Conservation (phyloP, 1,140 invertebrate species). For the Harpegnathos saltator region DNA sequence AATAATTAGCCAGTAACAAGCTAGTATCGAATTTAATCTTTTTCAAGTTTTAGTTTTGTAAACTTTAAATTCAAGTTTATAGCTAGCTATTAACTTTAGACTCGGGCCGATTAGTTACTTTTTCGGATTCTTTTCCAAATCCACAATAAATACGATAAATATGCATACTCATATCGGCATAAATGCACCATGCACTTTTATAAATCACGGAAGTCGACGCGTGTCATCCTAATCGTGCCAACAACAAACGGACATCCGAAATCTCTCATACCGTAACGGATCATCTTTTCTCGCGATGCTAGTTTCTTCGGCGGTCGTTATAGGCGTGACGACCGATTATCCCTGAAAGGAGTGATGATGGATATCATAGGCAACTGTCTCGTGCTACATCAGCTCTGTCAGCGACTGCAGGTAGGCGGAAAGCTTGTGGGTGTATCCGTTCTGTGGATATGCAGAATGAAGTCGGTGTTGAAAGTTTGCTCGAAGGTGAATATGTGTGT, state of each 20-base stretch:
- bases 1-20: too few species aligned
- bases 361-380: constrained; percentile 75
- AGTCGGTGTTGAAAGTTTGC: constrained; percentile 36
- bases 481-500: constrained; percentile 35
- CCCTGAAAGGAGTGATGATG: constrained; percentile 77
- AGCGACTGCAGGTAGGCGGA: constrained; percentile 72
- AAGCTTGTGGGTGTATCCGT: constrained; percentile 67
- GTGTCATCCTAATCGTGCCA: constrained; percentile 32
- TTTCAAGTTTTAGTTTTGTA: too few species aligned
- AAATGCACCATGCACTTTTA: too few species aligned
- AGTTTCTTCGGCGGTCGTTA: constrained; percentile 68
- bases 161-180: too few species aligned
- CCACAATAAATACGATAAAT: too few species aligned
- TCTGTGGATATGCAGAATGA: constrained; percentile 37
- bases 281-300: constrained; percentile 34
- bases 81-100: too few species aligned
- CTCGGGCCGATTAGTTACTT: too few species aligned
- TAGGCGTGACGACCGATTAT: constrained; percentile 77
- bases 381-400: constrained; percentile 75
- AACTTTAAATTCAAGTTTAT: too few species aligned
- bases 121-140: too few species aligned
- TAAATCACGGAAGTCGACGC: constrained; percentile 26
- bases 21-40: too few species aligned
- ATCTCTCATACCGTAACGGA: constrained; percentile 23
- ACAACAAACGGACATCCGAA: constrained; percentile 17